phyloP scores from a whole-genome alignment of 2,888 invertebrate species.

The Pseudococcus jackbeardsleyi region DNA sequence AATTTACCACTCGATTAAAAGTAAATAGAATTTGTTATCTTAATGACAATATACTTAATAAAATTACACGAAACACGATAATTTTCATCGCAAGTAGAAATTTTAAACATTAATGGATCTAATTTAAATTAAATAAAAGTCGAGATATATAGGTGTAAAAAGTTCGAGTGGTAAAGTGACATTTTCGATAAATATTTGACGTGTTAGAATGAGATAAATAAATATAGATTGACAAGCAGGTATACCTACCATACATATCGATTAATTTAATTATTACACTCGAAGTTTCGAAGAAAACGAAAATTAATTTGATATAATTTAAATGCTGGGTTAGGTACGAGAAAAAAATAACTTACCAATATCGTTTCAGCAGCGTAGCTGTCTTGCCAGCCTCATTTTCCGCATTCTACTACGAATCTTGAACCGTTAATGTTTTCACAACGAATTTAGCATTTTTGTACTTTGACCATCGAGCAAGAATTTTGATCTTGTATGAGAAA shows the following conservation, averaged over 20 bases:
- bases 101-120: background rate
- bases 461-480: conserved; percentile 12
- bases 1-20: conserved; percentile 19
- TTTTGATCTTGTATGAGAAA: conserved; percentile 19
- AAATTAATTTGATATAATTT: background rate
- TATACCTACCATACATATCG: background rate
- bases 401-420: conserved; percentile 44
- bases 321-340: background rate
- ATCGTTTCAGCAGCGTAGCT: background rate
- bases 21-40: conserved; percentile 29
- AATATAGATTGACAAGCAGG: background rate
- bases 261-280: background rate
- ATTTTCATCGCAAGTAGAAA: background rate
- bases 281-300: background rate
- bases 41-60: conserved; percentile 30
- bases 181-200: background rate
- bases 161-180: background rate
- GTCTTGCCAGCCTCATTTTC: conserved; percentile 30
- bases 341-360: conserved; percentile 24
- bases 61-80: background rate
- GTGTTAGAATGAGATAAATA: background rate
- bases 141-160: background rate
- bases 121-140: background rate
- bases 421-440: conserved; percentile 18
- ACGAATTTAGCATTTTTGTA: conserved; percentile 9